Base-by-base conservation (phyloP, 2,888 invertebrate species). In the Habrosyne pyritoides region DNA sequence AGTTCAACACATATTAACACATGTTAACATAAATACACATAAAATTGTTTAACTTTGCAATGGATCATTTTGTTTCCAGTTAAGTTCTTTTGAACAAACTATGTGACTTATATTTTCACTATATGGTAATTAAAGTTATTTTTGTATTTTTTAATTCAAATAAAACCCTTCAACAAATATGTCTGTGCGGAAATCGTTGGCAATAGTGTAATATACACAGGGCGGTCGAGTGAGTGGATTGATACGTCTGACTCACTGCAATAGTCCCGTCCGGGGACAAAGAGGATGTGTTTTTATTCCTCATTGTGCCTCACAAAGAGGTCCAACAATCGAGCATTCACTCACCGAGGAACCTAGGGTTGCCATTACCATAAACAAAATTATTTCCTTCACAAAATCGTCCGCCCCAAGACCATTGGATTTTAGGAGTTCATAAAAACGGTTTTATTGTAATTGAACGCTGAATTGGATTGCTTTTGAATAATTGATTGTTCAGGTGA, bases 281-380 rank as follows among this genome's bases (percentile, higher is more conserved):
- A 83, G 79, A 72, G 81, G 79, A 82, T 81, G 78, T 84, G 84
- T 87, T 87, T 88, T 89, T 87, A 85, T 86, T 85, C 81, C 82
- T 83, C 83, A 85, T 85, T 84, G 86, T 84, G 67, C 66, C 73
- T 63, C 75, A 83, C 83, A 86, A 86, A 86, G 83, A 81, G 81
- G 76, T 70, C 81, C 80, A 77, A 82, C 83, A 83, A 83, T 83
- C 79, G 83, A 79, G 77, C 79, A 77, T 81, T 86, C 81, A 79
- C 75, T 82, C 72, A 64, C 69, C 54, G 59, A 53, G 56, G 56
- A 21, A 52, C 26, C n/a, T 67, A 86, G 84, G 87, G 87, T 60
- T 86, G 81, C 58, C 59, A 66, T 69, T 64, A 64, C 66, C 61
- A 67, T 72, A 71, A 64, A 66, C 58, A 61, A 65, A 64, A 67